Percentiles rank a stretch among this genome's conserved stretches.
Evolutionary conservation across 2,797 vertebrate genomes (phyloP).

Genomic region (Malacoraja senta): DNA sequence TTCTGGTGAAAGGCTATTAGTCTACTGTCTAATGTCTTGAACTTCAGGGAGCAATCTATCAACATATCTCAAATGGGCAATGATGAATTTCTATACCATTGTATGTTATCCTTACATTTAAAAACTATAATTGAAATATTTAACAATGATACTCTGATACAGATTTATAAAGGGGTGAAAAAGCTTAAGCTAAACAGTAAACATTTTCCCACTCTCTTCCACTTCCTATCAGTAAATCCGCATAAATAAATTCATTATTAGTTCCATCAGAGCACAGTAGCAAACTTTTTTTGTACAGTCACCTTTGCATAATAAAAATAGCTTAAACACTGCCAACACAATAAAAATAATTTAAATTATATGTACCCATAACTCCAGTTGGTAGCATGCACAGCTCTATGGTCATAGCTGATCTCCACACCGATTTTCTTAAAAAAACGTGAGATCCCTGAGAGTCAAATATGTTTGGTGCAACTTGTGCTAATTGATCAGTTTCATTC

Average conservation of each 20-base stretch:
- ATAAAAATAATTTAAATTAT: no score
- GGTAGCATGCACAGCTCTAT: background rate
- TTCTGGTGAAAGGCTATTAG: no score
- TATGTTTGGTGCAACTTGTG: background rate
- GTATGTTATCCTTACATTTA: background rate
- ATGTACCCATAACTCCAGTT: background rate
- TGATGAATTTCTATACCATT: no score
- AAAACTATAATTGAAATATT: background rate
- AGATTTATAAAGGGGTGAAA: background rate
- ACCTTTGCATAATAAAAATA: background rate
- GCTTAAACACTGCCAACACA: background rate
- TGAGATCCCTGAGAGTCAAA: background rate
- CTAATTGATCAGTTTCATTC: background rate
- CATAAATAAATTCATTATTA: background rate
- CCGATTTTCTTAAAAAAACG: background rate
- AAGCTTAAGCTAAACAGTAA: background rate
- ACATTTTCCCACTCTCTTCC: background rate
- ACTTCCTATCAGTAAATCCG: background rate
- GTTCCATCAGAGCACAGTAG: background rate
- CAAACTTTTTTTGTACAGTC: background rate
- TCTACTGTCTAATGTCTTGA: no score
- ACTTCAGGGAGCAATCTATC: no score
- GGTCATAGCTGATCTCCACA: background rate
- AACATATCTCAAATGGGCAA: no score
- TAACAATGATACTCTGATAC: background rate